Conservation (phyloP, 2,888 invertebrate genomes). For the Toxonevra muliebris region DNA sequence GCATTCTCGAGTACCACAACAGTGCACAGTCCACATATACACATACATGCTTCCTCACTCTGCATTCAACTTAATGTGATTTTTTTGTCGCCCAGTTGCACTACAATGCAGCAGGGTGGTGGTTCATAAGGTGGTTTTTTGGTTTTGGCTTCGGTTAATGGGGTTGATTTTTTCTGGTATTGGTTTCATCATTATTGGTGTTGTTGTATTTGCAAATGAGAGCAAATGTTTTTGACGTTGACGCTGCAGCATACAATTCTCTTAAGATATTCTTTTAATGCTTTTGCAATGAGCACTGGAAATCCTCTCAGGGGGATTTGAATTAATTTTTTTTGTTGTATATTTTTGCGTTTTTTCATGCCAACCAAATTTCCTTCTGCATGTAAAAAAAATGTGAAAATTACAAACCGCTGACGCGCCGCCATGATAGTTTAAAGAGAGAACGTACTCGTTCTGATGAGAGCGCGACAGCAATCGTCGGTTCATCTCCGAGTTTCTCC, state of each 20-base stretch:
- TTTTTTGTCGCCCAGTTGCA: slow-evolving; percentile 9
- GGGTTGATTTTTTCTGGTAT: slow-evolving; percentile 40
- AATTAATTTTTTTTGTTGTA: slow-evolving; percentile 9
- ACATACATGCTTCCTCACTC: neutral
- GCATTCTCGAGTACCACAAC: slow-evolving; percentile 6
- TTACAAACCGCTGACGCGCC: too few species aligned
- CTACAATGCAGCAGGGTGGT: slow-evolving; percentile 14
- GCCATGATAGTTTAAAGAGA: slow-evolving; percentile 10
- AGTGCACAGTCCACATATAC: neutral
- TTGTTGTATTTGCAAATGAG: slow-evolving; percentile 5
- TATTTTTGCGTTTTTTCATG: too few species aligned
- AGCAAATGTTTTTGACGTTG: slow-evolving; percentile 6
- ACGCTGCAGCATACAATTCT: neutral
- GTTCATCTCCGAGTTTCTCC: slow-evolving; percentile 33
- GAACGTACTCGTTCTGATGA: neutral
- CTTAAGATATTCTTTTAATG: slow-evolving; percentile 43
- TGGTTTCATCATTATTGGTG: slow-evolving; percentile 19
- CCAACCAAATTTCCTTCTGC: too few species aligned
- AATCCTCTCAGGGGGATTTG: slow-evolving; percentile 41
- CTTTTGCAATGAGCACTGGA: slow-evolving; percentile 43
- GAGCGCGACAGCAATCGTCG: neutral
- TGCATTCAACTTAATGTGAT: neutral
- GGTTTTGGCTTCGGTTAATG: slow-evolving; percentile 39
- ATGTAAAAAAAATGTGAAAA: too few species aligned
- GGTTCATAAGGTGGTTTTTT: slow-evolving; percentile 39